These are phyloP conservation scores for Lasioglossum vierecki DNA, from an alignment of 2,888 invertebrate species.

Conservation along the genomic window DNA sequence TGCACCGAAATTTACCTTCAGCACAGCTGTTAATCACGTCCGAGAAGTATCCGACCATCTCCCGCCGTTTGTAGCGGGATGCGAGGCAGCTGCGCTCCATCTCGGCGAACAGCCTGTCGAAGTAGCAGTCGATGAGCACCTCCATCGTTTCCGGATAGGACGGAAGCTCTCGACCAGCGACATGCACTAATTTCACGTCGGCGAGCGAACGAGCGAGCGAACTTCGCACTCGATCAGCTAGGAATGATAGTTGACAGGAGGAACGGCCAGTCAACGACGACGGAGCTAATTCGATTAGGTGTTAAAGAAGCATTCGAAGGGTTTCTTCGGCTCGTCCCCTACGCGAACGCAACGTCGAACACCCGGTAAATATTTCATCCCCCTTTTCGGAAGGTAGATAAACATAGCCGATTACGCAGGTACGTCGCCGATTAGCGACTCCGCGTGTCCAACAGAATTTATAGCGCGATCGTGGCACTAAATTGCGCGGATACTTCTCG, in stretches of 20 bases:
- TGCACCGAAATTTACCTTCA: conserved; percentile 83
- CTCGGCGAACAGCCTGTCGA: conserved; percentile 90
- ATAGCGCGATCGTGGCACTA: neutral
- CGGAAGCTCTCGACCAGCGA: neutral
- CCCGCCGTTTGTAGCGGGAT: conserved; percentile 89
- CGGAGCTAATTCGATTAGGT: conserved; percentile 78
- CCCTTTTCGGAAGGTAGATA: neutral
- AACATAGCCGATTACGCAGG: neutral
- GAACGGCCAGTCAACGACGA: conserved; percentile 53
- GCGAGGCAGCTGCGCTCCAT: conserved; percentile 90
- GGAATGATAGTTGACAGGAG: conserved; percentile 62
- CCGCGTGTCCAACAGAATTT: neutral
- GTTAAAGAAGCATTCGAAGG: conserved; percentile 70
- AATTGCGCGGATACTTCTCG: conserved; percentile 1
- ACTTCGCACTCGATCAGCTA: conserved; percentile 54
- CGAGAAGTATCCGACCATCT: conserved; percentile 91
- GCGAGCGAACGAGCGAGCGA: neutral
- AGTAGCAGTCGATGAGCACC: conserved; percentile 91
- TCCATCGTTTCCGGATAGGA: conserved; percentile 86
- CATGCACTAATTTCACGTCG: conserved; percentile 21
- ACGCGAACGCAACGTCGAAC: neutral
- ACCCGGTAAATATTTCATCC: conserved; percentile 6
- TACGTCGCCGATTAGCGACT: conserved; percentile 13
- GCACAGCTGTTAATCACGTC: conserved; percentile 91
- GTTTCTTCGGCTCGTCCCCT: conserved; percentile 70